These are phyloP conservation scores for Arvicanthis niloticus DNA, from an alignment of 2,113 vertebrate genomes.

Conservation along the genomic window DNA sequence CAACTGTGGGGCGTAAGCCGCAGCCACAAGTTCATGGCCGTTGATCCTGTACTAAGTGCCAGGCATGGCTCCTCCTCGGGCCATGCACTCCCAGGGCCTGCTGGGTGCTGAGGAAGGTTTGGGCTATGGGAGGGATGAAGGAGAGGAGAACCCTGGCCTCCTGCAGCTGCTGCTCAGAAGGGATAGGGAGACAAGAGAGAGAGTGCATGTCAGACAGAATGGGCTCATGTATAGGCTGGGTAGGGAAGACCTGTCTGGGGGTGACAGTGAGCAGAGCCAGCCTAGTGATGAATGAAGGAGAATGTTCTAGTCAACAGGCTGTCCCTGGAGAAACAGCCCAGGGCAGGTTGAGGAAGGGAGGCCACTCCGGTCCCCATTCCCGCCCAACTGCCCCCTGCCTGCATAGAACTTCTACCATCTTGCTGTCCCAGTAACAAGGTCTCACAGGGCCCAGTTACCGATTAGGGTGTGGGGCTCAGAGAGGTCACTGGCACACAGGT, in stretches of 20 bases:
- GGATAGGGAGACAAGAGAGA: background rate
- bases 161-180: background rate
- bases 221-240: background rate
- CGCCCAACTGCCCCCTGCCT: background rate
- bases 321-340: background rate
- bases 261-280: background rate
- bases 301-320: background rate
- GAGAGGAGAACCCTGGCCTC: background rate
- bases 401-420: background rate
- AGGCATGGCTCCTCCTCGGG: background rate
- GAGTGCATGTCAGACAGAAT: rapidly evolving
- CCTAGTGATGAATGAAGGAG: too few relatives aligned
- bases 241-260: background rate
- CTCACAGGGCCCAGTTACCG: background rate
- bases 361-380: rapidly evolving
- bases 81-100: background rate
- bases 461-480: background rate
- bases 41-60: background rate
- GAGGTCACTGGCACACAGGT: background rate
- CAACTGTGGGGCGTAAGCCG: background rate
- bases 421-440: background rate
- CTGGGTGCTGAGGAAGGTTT: background rate
- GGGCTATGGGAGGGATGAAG: background rate
- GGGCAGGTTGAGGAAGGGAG: background rate
- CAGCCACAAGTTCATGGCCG: background rate